phyloP scores from a whole-genome alignment of 2,888 invertebrate species.

The Argyra leucocephala region DNA sequence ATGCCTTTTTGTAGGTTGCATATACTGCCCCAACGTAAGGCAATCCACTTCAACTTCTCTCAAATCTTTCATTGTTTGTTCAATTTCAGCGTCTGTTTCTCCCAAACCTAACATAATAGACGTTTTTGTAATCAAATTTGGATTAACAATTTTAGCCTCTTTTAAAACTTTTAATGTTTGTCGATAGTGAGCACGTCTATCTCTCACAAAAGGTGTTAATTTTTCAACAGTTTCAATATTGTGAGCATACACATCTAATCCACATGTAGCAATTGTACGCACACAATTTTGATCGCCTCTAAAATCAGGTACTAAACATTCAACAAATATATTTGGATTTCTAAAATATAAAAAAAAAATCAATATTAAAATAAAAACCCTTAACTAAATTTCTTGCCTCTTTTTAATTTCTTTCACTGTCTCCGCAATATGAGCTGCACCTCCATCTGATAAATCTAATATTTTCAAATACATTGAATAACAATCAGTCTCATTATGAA shows the following conservation, averaged over 20 bases:
- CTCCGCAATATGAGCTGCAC: slow-evolving; percentile 84
- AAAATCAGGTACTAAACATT: slow-evolving; percentile 96
- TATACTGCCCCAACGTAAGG: slow-evolving; percentile 94
- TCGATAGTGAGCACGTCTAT: slow-evolving; percentile 81
- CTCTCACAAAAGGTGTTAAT: slow-evolving; percentile 84
- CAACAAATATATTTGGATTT: slow-evolving; percentile 79
- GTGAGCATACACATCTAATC: slow-evolving; percentile 94
- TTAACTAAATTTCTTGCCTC: slow-evolving; percentile 52
- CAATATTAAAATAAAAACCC: slow-evolving; percentile 9
- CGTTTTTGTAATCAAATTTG: slow-evolving; percentile 85
- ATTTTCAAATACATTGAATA: slow-evolving; percentile 7
- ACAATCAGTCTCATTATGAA: not conserved
- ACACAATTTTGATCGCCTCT: slow-evolving; percentile 69
- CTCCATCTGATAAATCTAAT: slow-evolving; percentile 84
- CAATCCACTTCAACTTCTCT: slow-evolving; percentile 80
- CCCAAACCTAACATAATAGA: slow-evolving; percentile 97
- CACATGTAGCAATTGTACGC: slow-evolving; percentile 63
- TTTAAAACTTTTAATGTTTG: slow-evolving; percentile 79
- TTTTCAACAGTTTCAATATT: slow-evolving; percentile 95
- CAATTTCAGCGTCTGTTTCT: slow-evolving; percentile 78
- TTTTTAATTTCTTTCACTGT: slow-evolving; percentile 80
- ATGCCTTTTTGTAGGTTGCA: slow-evolving; percentile 97
- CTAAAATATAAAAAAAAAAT: slow-evolving; percentile 41
- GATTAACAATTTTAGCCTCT: slow-evolving; percentile 70
- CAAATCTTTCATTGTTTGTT: slow-evolving; percentile 79